Evolutionary conservation across 2,113 vertebrate species (phyloP), one percentile per base, ranked within the genome.

Genomic region (Macrotus californicus): DNA sequence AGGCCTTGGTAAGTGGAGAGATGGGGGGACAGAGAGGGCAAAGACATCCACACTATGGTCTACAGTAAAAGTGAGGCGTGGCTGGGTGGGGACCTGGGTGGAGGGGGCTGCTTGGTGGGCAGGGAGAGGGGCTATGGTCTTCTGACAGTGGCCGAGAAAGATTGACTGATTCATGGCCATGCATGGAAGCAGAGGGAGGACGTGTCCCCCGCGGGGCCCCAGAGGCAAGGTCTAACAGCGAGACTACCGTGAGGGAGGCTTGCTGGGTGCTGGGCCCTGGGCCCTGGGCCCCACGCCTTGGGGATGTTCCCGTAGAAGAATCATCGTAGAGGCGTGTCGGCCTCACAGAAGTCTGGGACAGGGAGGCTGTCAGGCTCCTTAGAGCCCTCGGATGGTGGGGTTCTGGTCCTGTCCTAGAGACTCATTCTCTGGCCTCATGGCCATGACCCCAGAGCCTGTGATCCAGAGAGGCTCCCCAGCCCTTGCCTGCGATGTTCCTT

Each of bases 251-350:
- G 21, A 7, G 1, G 2, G 80, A 50, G 39, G 43, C 13, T 46
- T 4, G 0, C 7, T 13, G 24, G 48, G n/a, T 73, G 10, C 0
- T n/a, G n/a, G n/a, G n/a, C n/a, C n/a, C n/a, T n/a, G 0, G 75
- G 41, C 64, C 13, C 67, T 85, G n/a, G 76, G 13, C 29, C 21
- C 34, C n/a, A 0, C 1, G 1, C 26, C 34, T 77, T 39, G 39
- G 36, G 52, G 6, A 22, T 36, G 6, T 77, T 64, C n/a, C 14
- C 14, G 21, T 10, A 41, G 94, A 89, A 89, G 85, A 85, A 56
- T 86, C 52, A 56, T 82, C 54, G 10, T 50, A n/a, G 11, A 79
- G 64, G 48, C 13, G 8, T 4, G 0, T 1, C 48, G 31, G 7
- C 54, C 4, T 8, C 12, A 61, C 10, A 15, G 80, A 21, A 14